Evolutionary conservation across 2,888 invertebrate species (phyloP), one percentile per base, ranked within the genome.

Genomic region (Cantharis flavilabris): DNA sequence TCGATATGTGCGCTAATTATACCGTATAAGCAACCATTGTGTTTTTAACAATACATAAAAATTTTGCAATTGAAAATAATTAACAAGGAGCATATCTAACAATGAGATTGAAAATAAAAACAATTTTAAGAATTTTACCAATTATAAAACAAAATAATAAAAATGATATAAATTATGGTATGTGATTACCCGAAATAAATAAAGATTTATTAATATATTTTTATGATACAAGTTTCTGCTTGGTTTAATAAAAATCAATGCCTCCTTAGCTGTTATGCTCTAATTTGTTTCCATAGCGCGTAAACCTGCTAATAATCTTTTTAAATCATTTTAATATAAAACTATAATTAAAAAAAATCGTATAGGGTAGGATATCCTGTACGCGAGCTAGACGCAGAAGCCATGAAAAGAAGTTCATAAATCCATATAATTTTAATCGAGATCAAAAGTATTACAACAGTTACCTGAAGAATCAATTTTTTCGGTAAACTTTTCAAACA

Each of bases 241-340:
- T 30, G 23, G 26, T 1, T 64, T 30, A 72, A 64, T 20, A 64
- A 64, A 67, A 23, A 49, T 11, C 30, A 70, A 71, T 26, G 71
- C 71, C 20, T 75, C 28, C 28, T 30, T 20, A 49, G 26, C 62
- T 30, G 76, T 76, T 76, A 69, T 69, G 76, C 76, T 76, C 76
- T 72, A 64, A 71, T 76, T 69, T 76, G 18, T 16, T 33, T 65
- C 62, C 30, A 76, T 49, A 72, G 26, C 64, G 76, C 72, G 76
- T 72, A 64, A 76, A 76, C 76, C 62, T 69, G 63, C 16, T 76
- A 76, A 76, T 71, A 71, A 76, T 33, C 64, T 65, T 70, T 67
- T 71, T 71, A 71, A 75, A 67, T 26, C 26, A 10, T 65, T 69
- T 71, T 30, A 70, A 28, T 75, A 28, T 62, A 62, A 63, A 63